These are phyloP conservation scores for Mythimna vitellina DNA, from an alignment of 2,888 invertebrate genomes.

Conservation along the genomic window DNA sequence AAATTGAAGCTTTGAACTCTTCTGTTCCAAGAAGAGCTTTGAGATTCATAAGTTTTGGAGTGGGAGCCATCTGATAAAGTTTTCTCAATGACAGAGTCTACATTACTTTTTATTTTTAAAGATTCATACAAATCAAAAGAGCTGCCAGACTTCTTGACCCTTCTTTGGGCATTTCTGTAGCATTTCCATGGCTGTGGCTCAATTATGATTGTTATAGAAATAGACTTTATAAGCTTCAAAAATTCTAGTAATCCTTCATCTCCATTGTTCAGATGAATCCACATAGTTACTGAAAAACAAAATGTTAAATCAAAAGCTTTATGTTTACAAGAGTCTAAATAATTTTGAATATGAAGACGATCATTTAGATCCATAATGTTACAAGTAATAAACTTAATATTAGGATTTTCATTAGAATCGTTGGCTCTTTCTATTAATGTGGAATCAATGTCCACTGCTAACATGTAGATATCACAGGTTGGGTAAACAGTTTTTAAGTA, in stretches of 20 bases:
- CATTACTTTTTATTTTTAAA: conserved; percentile 91
- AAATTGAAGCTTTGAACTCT: conserved; percentile 92
- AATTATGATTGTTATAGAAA: conserved; percentile 91
- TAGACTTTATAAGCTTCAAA: conserved; percentile 89
- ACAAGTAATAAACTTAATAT: conserved; percentile 90
- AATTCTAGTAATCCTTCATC: conserved; percentile 93
- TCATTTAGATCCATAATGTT: conserved; percentile 91
- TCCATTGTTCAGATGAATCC: conserved; percentile 96
- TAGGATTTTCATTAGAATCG: conserved; percentile 82
- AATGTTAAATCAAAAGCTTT: conserved; percentile 92
- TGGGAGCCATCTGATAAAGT: conserved; percentile 87
- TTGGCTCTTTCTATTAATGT: conserved; percentile 92
- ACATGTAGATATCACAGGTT: conserved; percentile 80
- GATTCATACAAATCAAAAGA: conserved; percentile 91
- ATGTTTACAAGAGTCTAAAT: conserved; percentile 82
- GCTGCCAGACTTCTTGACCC: conserved; percentile 92
- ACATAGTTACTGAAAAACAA: conserved; percentile 97
- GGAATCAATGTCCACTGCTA: conserved; percentile 95
- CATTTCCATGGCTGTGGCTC: conserved; percentile 97
- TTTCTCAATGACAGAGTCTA: conserved; percentile 91
- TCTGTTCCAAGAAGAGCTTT: conserved; percentile 93
- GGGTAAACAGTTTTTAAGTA: conserved; percentile 86
- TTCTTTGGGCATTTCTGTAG: conserved; percentile 94
- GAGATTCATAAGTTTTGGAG: conserved; percentile 90
- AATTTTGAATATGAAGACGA: conserved; percentile 80